These are phyloP conservation scores for Nomada fabriciana DNA, from an alignment of 2,888 invertebrate genomes.

Conservation along the genomic window DNA sequence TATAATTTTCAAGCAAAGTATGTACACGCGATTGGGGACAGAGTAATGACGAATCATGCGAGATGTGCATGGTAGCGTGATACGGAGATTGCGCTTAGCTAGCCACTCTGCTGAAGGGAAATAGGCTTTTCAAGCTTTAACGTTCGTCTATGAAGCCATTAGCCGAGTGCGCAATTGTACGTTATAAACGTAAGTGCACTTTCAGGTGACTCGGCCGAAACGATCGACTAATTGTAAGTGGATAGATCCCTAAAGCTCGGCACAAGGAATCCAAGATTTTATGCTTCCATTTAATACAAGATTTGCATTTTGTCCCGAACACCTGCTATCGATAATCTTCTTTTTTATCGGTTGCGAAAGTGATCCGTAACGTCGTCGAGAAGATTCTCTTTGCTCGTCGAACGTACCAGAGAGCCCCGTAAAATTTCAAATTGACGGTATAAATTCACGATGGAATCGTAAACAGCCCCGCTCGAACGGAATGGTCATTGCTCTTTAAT, in stretches of 20 bases:
- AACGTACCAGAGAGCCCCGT: not conserved
- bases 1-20: constrained; percentile 45
- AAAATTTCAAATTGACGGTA: not conserved
- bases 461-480: not conserved
- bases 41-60: constrained; percentile 24
- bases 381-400: not conserved
- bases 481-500: constrained; percentile 18
- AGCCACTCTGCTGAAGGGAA: not conserved
- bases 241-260: constrained; percentile 20
- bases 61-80: constrained; percentile 20
- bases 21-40: constrained; percentile 26
- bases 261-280: constrained; percentile 48
- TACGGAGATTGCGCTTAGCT: constrained; percentile 11
- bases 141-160: constrained; percentile 58
- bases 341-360: constrained; percentile 60
- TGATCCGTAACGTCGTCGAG: constrained; percentile 30
- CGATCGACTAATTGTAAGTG: constrained; percentile 57
- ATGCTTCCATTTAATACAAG: constrained; percentile 65
- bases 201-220: constrained; percentile 37
- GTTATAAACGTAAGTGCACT: constrained; percentile 64
- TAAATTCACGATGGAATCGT: constrained; percentile 1
- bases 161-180: constrained; percentile 50
- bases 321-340: constrained; percentile 5
- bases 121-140: constrained; percentile 20
- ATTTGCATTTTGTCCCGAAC: constrained; percentile 55